Evolutionary conservation across 2,113 vertebrate genomes (phyloP), one percentile per base, ranked within the genome.

Genomic region (Galbula dea): DNA sequence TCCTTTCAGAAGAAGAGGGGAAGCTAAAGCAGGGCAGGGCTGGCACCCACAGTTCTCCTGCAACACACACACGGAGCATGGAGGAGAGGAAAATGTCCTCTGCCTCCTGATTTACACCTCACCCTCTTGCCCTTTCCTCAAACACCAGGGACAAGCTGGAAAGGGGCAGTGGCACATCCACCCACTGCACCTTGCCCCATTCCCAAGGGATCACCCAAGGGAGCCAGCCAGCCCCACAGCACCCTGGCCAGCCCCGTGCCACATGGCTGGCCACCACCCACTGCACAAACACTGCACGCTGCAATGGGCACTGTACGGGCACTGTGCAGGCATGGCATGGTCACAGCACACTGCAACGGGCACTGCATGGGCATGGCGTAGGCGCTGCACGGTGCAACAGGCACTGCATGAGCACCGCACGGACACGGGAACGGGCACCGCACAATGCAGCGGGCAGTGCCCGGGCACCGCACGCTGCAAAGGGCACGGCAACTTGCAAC

Each of bases 51-150:
- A 13, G 55, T 48, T 23, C 84, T 61, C 4, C 62, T 27, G 76
- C 49, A n/a, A n/a, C 77, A 54, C 43, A 74, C 73, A 63, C 62
- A 45, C 2, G 36, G 58, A 77, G 81, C 6, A 9, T 0, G 26
- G 46, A 22, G 51, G 48, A 76, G 46, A 67, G 63, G 34, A 88
- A 90, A 94, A 94, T 81, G 86, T 92, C 94, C 92, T 61, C 92
- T 86, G 72, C 26, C 68, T 57, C 41, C 67, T 2, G 39, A 54
- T 63, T 59, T 16, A 14, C 78, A 5, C 36, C 57, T 21, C 48
- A 8, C 15, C 34, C 22, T 14, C 45, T 11, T 7, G 49, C 24
- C 45, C 24, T 26, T 36, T 26, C 29, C 78, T 61, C 20, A n/a
- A 6, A 74, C 74, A 12, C 12, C 43, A 4, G 65, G 55, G n/a